Evolutionary conservation across 2,113 vertebrate genomes (phyloP), one percentile per base, ranked within the genome.

Genomic region (Mastomys coucha): DNA sequence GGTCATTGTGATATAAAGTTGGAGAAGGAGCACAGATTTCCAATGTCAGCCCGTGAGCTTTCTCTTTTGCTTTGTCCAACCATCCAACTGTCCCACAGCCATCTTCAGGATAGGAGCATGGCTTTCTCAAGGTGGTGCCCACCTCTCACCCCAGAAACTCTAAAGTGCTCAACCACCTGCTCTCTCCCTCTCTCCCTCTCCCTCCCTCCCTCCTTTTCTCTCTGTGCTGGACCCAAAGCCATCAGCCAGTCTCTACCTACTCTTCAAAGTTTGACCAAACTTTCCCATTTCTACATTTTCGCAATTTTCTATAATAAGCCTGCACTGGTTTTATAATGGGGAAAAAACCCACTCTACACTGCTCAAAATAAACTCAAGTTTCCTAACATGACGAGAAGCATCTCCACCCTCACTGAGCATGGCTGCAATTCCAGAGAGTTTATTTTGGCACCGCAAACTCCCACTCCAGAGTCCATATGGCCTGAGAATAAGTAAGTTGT

Each of bases 321-420:
- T 49, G 60, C n/a, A 63, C 53, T 75, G 67, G 63, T 89, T 97
- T 97, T 95, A 78, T 91, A 93, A 96, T 87, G 89, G 96, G 80
- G n/a, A 95, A 92, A 96, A 94, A 96, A 36, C 89, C 91, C 93
- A 84, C 72, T 94, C 95, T 96, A 92, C 88, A 58, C 45, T 81
- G 85, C 95, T 86, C 92, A 94, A 96, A 97, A 97, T 95, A 98
- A 95, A 96, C 75, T 91, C 77, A 89, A 97, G 94, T 97, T 92
- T 96, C 89, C 82, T 97, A 82, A 97, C 96, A 95, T 97, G 80
- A 96, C 94, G 92, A 95, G 77, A 94, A 97, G 72, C 81, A 96
- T 42, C 82, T 97, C 90, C 94, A 87, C 89, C 26, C 7, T 58
- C 36, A 11, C 77, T 97, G 56, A 93, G 97, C 69, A 36, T 90